Evolutionary conservation across 1,140 invertebrate species (phyloP).

Genomic region (Spodoptera litura): DNA sequence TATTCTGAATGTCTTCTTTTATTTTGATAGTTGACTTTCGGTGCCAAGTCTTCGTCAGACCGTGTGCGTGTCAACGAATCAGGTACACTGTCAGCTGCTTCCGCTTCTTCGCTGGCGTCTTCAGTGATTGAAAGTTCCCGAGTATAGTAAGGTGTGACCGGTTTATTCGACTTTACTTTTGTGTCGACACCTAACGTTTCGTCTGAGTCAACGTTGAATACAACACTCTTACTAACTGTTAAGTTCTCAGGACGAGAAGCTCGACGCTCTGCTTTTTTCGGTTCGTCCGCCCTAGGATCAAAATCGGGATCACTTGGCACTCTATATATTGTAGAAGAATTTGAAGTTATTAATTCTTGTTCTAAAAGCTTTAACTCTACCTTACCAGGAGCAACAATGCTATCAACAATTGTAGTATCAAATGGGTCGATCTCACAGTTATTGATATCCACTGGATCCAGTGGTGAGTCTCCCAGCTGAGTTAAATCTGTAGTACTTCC

Average conservation of each 20-base stretch:
- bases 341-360: conserved; percentile 89
- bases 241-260: conserved; percentile 88
- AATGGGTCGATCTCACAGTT: conserved; percentile 93
- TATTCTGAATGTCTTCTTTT: conserved; percentile 83
- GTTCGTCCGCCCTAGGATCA: conserved; percentile 89
- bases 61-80: conserved; percentile 80
- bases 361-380: conserved; percentile 93
- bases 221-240: conserved; percentile 89
- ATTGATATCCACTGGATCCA: conserved; percentile 88
- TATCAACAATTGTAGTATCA: conserved; percentile 92
- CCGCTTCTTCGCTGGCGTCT: conserved; percentile 82
- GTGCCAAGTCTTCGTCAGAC: conserved; percentile 87
- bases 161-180: conserved; percentile 86
- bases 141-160: conserved; percentile 92
- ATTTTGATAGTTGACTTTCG: conserved; percentile 74
- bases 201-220: conserved; percentile 87
- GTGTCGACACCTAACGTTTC: conserved; percentile 65
- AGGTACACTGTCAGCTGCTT: conserved; percentile 87
- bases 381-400: conserved; percentile 90
- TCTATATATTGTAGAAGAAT: conserved; percentile 76
- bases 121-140: conserved; percentile 87
- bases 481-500: conserved; percentile 93
- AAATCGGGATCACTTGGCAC: conserved; percentile 90
- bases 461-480: conserved; percentile 89
- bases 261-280: conserved; percentile 75